Conservation (phyloP, 2,113 vertebrate species). For the Elgaria multicarinata region DNA sequence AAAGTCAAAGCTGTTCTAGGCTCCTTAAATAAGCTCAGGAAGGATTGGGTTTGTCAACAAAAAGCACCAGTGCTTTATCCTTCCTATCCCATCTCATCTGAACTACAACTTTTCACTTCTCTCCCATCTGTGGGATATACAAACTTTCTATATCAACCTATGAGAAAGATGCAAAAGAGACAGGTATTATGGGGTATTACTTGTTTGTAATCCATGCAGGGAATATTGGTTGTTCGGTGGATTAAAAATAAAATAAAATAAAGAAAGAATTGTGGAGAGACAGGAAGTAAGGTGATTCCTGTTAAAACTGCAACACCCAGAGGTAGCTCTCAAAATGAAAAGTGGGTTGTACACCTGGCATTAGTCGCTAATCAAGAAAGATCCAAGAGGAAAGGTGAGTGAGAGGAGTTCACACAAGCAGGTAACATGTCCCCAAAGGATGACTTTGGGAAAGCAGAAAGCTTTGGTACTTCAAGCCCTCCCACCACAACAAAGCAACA, state of each 20-base stretch:
- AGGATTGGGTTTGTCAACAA: neutral
- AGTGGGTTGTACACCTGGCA: neutral
- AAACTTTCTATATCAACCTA: neutral
- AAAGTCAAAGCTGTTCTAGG: neutral
- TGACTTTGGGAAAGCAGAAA: neutral
- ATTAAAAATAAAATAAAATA: too few relatives aligned
- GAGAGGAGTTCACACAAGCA: neutral
- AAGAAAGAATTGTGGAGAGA: neutral
- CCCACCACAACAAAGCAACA: neutral
- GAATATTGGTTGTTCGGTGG: too few relatives aligned
- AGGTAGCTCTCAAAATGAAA: neutral
- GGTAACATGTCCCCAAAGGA: too few relatives aligned
- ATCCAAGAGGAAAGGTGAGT: neutral
- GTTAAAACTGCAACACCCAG: neutral
- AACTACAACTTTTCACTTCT: neutral
- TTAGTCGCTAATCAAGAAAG: neutral
- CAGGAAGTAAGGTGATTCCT: neutral
- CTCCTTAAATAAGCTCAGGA: neutral
- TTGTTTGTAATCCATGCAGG: too few relatives aligned
- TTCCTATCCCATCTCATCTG: neutral
- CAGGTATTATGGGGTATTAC: neutral
- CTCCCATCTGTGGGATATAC: neutral
- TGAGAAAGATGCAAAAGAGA: neutral
- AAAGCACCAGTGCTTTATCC: neutral
- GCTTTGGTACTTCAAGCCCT: too few relatives aligned